These are phyloP conservation scores for Paracanthobrama guichenoti DNA, from an alignment of 2,113 vertebrate genomes.

Conservation along the genomic window DNA sequence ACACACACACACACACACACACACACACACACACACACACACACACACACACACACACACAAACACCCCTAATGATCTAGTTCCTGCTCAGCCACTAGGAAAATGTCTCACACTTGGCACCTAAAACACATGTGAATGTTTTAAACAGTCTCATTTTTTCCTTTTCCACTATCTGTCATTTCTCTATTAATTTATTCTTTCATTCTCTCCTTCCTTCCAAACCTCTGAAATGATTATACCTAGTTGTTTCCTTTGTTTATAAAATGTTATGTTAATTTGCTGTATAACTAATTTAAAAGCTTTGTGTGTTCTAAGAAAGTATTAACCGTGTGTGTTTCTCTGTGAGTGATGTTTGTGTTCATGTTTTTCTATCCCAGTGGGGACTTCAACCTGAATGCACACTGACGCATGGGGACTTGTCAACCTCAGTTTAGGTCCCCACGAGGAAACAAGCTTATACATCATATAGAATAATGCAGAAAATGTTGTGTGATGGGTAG, in stretches of 20 bases:
- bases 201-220: constrained; percentile 4
- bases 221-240: neutral
- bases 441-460: too few species aligned
- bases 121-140: constrained; percentile 1
- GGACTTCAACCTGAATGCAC: too few species aligned
- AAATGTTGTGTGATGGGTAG: too few species aligned
- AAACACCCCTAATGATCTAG: neutral
- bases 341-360: constrained; percentile 8
- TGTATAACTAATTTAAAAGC: neutral
- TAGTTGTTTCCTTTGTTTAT: constrained; percentile 6
- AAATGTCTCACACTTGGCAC: neutral
- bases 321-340: neutral
- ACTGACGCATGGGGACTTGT: too few species aligned
- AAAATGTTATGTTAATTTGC: neutral
- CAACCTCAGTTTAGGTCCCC: too few species aligned
- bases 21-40: too few species aligned
- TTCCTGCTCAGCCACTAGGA: neutral
- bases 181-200: neutral
- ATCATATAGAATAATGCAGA: too few species aligned
- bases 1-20: too few species aligned
- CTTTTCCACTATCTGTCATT: constrained; percentile 8
- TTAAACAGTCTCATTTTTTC: neutral
- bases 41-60: neutral
- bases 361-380: neutral
- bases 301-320: neutral